Conservation (phyloP, 1,140 invertebrate genomes). For the Drosophila sproati region DNA sequence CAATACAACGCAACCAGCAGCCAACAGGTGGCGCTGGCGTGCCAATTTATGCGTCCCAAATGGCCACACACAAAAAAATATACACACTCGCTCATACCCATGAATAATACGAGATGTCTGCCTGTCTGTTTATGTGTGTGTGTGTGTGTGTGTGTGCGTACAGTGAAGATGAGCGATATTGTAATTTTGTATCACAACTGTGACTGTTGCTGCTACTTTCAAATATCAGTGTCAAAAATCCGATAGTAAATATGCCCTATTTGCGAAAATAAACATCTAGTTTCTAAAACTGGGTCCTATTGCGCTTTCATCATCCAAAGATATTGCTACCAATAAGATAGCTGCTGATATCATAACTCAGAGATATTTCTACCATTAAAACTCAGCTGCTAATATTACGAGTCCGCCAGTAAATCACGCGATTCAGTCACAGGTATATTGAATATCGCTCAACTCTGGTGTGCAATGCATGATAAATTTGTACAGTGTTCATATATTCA, state of each 20-base stretch:
- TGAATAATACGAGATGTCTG: slow-evolving; percentile 60
- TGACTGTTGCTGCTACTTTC: background rate
- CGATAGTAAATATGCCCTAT: too few species aligned
- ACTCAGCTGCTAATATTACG: too few species aligned
- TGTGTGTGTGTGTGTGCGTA: background rate
- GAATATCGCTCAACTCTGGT: background rate
- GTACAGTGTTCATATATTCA: slow-evolving; percentile 76
- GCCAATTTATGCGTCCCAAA: slow-evolving; percentile 76
- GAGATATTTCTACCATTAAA: too few species aligned
- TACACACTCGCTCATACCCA: slow-evolving; percentile 19
- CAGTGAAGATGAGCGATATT: background rate
- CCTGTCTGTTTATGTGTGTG: background rate
- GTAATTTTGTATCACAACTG: background rate
- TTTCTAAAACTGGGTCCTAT: too few species aligned
- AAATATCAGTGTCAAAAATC: background rate
- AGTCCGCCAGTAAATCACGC: background rate
- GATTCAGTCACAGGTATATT: background rate
- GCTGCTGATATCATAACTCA: too few species aligned
- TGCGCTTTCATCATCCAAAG: too few species aligned
- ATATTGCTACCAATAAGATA: too few species aligned
- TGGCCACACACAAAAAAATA: slow-evolving; percentile 40
- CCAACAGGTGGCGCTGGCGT: slow-evolving; percentile 76
- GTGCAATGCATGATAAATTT: slow-evolving; percentile 62
- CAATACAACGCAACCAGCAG: slow-evolving; percentile 23
- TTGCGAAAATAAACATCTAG: too few species aligned